Evolutionary conservation across 1,140 invertebrate species (phyloP).

Genomic region (Drosophila fuyamai): DNA sequence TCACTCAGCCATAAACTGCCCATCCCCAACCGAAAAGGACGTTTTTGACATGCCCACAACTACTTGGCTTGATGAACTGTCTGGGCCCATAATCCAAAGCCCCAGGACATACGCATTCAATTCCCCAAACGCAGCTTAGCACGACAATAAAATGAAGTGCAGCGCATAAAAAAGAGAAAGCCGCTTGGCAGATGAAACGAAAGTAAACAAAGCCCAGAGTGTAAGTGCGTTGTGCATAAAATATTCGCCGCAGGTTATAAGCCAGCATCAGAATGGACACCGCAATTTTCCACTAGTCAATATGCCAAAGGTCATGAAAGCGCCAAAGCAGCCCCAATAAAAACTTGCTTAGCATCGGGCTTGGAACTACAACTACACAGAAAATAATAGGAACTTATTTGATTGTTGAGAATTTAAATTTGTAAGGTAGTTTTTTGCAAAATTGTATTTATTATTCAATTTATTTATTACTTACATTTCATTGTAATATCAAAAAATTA

Average conservation of each 20-base stretch:
- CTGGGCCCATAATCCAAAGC: constrained; percentile 47
- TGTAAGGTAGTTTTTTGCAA: no score
- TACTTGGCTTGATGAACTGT: constrained; percentile 77
- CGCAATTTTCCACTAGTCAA: constrained; percentile 69
- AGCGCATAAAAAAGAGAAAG: constrained; percentile 61
- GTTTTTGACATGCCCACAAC: constrained; percentile 15
- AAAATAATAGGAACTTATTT: neutral
- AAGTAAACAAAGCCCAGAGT: constrained; percentile 35
- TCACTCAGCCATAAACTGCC: neutral
- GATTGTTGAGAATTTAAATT: no score
- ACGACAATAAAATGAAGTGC: constrained; percentile 80
- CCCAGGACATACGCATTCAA: constrained; percentile 77
- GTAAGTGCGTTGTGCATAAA: constrained; percentile 76
- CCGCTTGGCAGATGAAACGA: constrained; percentile 33
- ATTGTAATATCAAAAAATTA: no score
- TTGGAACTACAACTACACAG: constrained; percentile 12
- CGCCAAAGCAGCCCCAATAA: constrained; percentile 18
- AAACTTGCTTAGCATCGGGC: constrained; percentile 6
- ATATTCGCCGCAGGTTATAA: constrained; percentile 73
- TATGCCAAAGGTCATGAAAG: constrained; percentile 69
- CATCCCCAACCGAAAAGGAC: constrained; percentile 8
- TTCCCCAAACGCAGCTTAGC: constrained; percentile 79
- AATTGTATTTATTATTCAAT: no score
- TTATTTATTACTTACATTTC: no score
- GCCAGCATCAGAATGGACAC: constrained; percentile 71